Conservation (phyloP, 2,113 vertebrate genomes). For the Dunckerocampus dactyliophorus region DNA sequence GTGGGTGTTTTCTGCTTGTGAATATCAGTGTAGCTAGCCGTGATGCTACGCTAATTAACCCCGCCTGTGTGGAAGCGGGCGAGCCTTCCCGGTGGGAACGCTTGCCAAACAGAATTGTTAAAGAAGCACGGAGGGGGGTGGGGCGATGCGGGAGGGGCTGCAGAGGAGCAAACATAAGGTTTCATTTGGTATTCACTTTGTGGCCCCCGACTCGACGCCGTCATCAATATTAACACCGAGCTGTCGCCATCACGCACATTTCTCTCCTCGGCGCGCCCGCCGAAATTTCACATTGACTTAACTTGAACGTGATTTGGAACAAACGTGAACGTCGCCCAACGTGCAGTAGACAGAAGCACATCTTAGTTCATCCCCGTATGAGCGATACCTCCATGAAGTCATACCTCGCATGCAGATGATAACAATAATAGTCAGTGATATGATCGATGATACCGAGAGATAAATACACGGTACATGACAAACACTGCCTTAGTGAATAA, state of each 20-base stretch:
- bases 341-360: too few species aligned
- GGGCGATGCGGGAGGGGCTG: slow-evolving; percentile 8
- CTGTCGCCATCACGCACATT: slow-evolving; percentile 25
- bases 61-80: slow-evolving; percentile 50
- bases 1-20: slow-evolving; percentile 35
- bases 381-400: too few species aligned
- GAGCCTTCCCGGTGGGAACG: slow-evolving; percentile 48
- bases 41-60: slow-evolving; percentile 62
- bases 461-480: too few species aligned
- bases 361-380: too few species aligned
- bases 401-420: too few species aligned
- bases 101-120: slow-evolving; percentile 68
- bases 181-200: slow-evolving; percentile 44
- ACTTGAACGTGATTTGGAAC: slow-evolving; percentile 1
- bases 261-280: slow-evolving; percentile 40
- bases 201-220: slow-evolving; percentile 27
- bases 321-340: too few species aligned
- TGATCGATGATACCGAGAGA: too few species aligned
- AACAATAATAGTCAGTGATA: too few species aligned
- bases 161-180: slow-evolving; percentile 42
- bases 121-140: slow-evolving; percentile 42
- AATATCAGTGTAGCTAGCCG: slow-evolving; percentile 47
- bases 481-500: too few species aligned
- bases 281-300: slow-evolving; percentile 49
- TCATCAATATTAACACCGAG: slow-evolving; percentile 61